Percentiles rank a stretch among this genome's conserved stretches.
Conservation (phyloP, 2,113 vertebrate genomes). For the Apeltes quadracus region DNA sequence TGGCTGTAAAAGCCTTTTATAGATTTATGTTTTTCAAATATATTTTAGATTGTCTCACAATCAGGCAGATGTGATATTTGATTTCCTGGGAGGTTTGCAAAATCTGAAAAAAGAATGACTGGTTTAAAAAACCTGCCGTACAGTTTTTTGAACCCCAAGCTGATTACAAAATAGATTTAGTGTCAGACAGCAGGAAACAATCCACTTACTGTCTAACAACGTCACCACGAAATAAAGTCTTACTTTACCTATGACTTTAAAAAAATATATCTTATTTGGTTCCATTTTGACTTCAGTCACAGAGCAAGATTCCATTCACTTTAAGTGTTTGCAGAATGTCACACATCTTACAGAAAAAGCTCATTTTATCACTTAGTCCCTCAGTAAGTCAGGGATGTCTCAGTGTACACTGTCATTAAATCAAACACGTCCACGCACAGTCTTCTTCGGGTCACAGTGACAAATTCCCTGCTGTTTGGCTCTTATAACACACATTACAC, state of each 20-base stretch:
- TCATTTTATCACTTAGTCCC: conserved; percentile 5
- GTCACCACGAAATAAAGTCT: not conserved
- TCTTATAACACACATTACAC: conserved; percentile 30
- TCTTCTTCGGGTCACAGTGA: conserved; percentile 18
- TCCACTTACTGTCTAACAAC: not conserved
- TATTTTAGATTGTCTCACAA: not conserved
- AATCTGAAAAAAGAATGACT: not conserved
- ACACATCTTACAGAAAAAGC: not conserved
- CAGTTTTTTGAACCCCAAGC: not conserved
- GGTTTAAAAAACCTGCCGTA: not conserved
- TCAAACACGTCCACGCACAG: conserved; percentile 3
- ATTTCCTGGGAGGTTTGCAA: not conserved
- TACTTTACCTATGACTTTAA: not conserved
- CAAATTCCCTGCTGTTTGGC: conserved; percentile 2
- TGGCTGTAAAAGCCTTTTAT: not conserved
- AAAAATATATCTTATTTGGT: not conserved
- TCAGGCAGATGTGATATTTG: not conserved
- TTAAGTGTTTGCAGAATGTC: not conserved
- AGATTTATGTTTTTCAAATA: not conserved
- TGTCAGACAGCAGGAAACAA: not conserved
- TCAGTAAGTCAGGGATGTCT: conserved; percentile 8
- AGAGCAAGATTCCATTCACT: not conserved
- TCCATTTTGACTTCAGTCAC: not conserved
- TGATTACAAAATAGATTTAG: not conserved
- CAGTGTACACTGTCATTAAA: not conserved